Conservation (phyloP, 2,888 invertebrate species). For the Harpalus rubripes region DNA sequence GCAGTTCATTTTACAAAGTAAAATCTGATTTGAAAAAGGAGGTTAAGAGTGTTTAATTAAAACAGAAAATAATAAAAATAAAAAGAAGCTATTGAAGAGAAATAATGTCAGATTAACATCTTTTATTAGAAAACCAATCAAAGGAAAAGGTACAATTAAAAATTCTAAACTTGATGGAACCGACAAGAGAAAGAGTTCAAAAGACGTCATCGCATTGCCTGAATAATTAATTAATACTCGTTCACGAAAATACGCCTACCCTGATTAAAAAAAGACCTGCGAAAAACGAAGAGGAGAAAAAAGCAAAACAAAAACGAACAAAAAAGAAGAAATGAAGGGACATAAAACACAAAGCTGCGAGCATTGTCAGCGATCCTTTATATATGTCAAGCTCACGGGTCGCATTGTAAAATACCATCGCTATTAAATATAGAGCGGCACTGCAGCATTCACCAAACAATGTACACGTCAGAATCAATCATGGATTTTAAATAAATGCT, state of each 20-base stretch:
- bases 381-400: conserved; percentile 65
- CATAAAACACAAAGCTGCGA: conserved; percentile 67
- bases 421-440: conserved; percentile 65
- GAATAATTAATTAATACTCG: conserved; percentile 67
- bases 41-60: conserved; percentile 29
- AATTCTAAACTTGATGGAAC: conserved; percentile 39
- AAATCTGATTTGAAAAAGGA: conserved; percentile 11
- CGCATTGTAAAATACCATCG: conserved; percentile 66
- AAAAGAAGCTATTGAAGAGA: conserved; percentile 33
- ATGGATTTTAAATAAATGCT: conserved; percentile 67
- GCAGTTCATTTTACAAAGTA: conserved; percentile 1
- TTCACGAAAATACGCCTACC: conserved; percentile 66
- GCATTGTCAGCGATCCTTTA: conserved; percentile 67
- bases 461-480: conserved; percentile 67
- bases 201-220: conserved; percentile 63
- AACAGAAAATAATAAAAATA: conserved; percentile 37
- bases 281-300: conserved; percentile 56
- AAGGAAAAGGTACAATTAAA: conserved; percentile 45
- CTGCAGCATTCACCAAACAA: conserved; percentile 61
- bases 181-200: conserved; percentile 54
- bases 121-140: conserved; percentile 49
- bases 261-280: conserved; percentile 65
- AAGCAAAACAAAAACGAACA: conserved; percentile 64
- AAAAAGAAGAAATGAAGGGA: conserved; percentile 64
- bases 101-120: conserved; percentile 56